phyloP scores from a whole-genome alignment of 2,797 vertebrate species.

The Ptychobarbus kaznakovi region DNA sequence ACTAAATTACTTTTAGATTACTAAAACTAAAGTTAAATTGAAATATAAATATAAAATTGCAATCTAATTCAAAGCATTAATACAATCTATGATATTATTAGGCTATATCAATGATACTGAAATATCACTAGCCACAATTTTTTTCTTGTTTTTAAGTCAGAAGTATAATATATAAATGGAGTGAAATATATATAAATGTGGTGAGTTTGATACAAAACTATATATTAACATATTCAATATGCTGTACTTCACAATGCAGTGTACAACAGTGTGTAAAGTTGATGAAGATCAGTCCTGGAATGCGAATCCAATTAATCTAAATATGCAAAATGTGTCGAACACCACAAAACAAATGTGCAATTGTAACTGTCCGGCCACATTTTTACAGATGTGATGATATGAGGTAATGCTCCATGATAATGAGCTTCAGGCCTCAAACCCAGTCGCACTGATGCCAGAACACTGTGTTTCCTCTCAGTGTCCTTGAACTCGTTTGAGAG shows the following conservation, averaged over 20 bases:
- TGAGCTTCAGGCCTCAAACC: conserved; percentile 63
- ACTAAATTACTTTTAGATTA: no score
- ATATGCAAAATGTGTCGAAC: neutral
- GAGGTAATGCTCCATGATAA: conserved; percentile 29
- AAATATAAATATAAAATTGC: neutral
- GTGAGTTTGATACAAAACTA: neutral
- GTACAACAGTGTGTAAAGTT: neutral
- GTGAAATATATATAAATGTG: neutral
- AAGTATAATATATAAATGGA: neutral
- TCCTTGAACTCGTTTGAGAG: conserved; percentile 35
- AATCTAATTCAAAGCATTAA: neutral
- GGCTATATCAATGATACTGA: neutral
- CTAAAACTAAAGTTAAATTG: neutral
- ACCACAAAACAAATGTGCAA: neutral
- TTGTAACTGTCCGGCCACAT: neutral
- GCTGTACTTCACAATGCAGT: conserved; percentile 49
- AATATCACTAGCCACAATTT: neutral
- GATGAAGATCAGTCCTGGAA: neutral
- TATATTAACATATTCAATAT: conserved; percentile 51
- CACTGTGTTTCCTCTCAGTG: conserved; percentile 26
- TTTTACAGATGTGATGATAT: neutral
- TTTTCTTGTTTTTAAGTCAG: neutral
- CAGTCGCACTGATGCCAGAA: conserved; percentile 72
- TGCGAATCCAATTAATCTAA: neutral
- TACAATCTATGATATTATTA: neutral